Evolutionary conservation across 2,888 invertebrate species (phyloP).

Genomic region (Priocnemis perturbator): DNA sequence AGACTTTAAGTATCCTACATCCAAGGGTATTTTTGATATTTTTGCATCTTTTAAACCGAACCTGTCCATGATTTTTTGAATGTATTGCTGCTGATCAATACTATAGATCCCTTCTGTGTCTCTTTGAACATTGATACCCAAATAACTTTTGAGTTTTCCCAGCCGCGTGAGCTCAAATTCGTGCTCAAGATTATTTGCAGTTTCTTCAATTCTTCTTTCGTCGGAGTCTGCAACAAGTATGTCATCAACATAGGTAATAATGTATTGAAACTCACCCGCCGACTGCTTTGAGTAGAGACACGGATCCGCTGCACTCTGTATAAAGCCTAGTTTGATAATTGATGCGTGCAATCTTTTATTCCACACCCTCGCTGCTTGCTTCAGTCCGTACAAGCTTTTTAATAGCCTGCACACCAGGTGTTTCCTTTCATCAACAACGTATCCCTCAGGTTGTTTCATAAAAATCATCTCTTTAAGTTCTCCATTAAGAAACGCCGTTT

Average conservation of each 20-base stretch:
- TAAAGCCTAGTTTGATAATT: too few species aligned
- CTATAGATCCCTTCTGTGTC: background rate
- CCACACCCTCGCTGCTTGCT: slow-evolving; percentile 13
- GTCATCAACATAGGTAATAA: slow-evolving; percentile 11
- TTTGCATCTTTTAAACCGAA: slow-evolving; percentile 16
- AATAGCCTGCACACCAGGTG: background rate
- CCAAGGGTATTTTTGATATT: background rate
- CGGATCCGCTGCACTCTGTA: too few species aligned
- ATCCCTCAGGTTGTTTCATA: slow-evolving; percentile 3
- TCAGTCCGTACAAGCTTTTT: slow-evolving; percentile 6
- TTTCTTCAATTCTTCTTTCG: background rate
- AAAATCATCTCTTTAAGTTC: background rate
- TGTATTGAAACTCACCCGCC: slow-evolving; percentile 1
- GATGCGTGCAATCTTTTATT: background rate
- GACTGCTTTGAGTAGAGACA: too few species aligned
- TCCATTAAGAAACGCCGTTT: background rate
- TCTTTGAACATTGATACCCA: slow-evolving; percentile 8
- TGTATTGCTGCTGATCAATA: slow-evolving; percentile 13
- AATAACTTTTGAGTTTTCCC: slow-evolving; percentile 7
- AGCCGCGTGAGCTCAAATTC: background rate
- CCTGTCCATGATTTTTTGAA: slow-evolving; percentile 13
- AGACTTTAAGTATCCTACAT: background rate
- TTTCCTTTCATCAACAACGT: background rate
- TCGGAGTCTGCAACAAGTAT: slow-evolving; percentile 11
- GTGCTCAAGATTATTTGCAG: background rate